phyloP scores from a whole-genome alignment of 2,888 invertebrate genomes.

The Rhagonycha lutea region DNA sequence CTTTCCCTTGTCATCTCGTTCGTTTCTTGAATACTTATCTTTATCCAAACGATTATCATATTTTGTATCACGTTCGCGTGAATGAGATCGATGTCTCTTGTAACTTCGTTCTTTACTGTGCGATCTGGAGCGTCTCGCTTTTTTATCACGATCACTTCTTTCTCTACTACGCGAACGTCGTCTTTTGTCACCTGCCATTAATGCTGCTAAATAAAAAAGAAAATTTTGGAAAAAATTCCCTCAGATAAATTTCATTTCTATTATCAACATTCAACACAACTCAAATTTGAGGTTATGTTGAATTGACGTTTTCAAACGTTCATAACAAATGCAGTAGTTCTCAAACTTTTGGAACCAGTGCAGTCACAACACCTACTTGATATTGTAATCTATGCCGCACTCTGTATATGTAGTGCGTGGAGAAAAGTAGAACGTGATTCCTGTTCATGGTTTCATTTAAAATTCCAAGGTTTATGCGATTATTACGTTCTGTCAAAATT shows the following conservation, averaged over 20 bases:
- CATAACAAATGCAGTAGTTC: not conserved
- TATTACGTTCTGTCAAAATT: not conserved
- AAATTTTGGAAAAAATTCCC: not conserved
- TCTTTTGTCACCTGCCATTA: conserved; percentile 53
- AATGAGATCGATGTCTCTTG: conserved; percentile 47
- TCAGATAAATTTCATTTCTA: not conserved
- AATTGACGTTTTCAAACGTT: not conserved
- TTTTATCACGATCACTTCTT: conserved; percentile 46
- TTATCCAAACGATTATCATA: conserved; percentile 41
- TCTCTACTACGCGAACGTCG: conserved; percentile 55
- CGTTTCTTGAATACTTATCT: conserved; percentile 35
- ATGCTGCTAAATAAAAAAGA: not conserved
- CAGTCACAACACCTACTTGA: not conserved
- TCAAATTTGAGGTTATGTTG: not conserved
- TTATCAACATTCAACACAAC: not conserved
- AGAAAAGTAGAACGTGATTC: not conserved
- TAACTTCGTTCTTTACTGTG: conserved; percentile 49
- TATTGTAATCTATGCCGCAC: too few relatives aligned
- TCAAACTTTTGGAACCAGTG: not conserved
- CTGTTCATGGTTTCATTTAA: not conserved
- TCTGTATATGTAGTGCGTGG: not conserved
- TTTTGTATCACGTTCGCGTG: conserved; percentile 47
- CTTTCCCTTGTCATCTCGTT: conserved; percentile 40
- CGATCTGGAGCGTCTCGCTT: conserved; percentile 50
- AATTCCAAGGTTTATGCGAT: not conserved